Base-by-base conservation (phyloP, 2,113 vertebrate genomes). In the Stigmatopora nigra region DNA sequence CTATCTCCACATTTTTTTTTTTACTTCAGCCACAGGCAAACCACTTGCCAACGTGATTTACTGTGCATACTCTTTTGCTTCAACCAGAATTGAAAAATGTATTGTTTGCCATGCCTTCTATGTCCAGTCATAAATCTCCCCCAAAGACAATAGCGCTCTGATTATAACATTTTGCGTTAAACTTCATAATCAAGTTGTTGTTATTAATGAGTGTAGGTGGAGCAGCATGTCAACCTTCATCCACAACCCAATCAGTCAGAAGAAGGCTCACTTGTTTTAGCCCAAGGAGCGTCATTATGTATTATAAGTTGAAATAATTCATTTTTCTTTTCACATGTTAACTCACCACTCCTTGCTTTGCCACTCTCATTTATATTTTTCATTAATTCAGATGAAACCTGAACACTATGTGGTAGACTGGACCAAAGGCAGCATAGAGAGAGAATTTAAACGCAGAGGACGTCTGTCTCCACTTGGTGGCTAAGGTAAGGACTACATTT, bases 401-500 rank as follows among this genome's bases (percentile, higher is more conserved):
- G 81, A 77, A 76, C 61, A 51, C 31, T 47, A 64, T 61, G 64
- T 58, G 53, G 48, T 74, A 69, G 73, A 72, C 57, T 9, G 10
- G 56, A 79, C 70, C 58, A 67, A 74, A 53, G 65, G 52, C 63
- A 69, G 36, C 53, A 57, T 4, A 44, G 57, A 57, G 38, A 13
- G 58, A 77, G 53, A 15, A 63, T 68, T 70, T 25, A 44, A 20
- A 62, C 69, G 77, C 62, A 62, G 77, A 79, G 80, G 88, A 87
- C 69, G 61, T 63, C 63, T 89, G 88, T 88, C 90, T 83, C 89
- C 91, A 83, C 86, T 88, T 70, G 78, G 89, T 90, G 91, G 87
- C 22, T 61, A 6, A 3, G 63, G n/a, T 12, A 60, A 60, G 59
- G 67, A 84, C 47, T 72, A 22, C 72, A 65, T 7, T 3, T 11